These are phyloP conservation scores for Phalacrocorax brasilianus DNA, from an alignment of 2,113 vertebrate genomes.

Conservation along the genomic window DNA sequence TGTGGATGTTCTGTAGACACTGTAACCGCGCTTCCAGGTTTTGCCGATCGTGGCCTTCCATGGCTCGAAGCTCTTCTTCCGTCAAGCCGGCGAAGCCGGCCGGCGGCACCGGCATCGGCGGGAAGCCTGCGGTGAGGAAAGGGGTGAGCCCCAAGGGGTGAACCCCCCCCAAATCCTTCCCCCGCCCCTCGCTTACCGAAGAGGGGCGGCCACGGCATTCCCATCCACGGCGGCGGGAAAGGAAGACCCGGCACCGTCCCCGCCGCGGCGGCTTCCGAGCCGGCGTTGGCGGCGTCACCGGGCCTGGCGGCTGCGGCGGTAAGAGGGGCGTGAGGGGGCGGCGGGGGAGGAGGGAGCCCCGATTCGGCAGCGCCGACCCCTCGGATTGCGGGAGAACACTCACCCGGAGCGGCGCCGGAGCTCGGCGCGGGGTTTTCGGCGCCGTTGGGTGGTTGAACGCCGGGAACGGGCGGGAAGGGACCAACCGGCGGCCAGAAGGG, in stretches of 20 bases:
- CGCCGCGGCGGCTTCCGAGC: background rate
- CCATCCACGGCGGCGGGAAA: slow-evolving; percentile 90
- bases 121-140: slow-evolving; percentile 73
- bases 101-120: slow-evolving; percentile 90
- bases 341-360: too few relatives aligned
- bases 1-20: slow-evolving; percentile 95
- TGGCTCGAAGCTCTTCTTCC: slow-evolving; percentile 85
- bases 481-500: slow-evolving; percentile 88
- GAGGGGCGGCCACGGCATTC: slow-evolving; percentile 88
- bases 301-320: slow-evolving; percentile 13
- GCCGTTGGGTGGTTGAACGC: slow-evolving; percentile 66
- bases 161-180: background rate
- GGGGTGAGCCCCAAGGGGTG: too few relatives aligned
- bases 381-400: background rate
- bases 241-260: slow-evolving; percentile 79
- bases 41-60: slow-evolving; percentile 91
- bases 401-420: background rate
- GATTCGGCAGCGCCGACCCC: fast-evolving
- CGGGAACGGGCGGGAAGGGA: slow-evolving; percentile 85
- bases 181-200: slow-evolving; percentile 74
- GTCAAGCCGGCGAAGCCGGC: slow-evolving; percentile 87
- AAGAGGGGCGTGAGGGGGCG: background rate
- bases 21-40: slow-evolving; percentile 90
- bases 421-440: background rate
- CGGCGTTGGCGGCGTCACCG: background rate